Evolutionary conservation across 2,888 invertebrate species (phyloP), one percentile per base, ranked within the genome.

Genomic region (Lampropteryx suffumata): DNA sequence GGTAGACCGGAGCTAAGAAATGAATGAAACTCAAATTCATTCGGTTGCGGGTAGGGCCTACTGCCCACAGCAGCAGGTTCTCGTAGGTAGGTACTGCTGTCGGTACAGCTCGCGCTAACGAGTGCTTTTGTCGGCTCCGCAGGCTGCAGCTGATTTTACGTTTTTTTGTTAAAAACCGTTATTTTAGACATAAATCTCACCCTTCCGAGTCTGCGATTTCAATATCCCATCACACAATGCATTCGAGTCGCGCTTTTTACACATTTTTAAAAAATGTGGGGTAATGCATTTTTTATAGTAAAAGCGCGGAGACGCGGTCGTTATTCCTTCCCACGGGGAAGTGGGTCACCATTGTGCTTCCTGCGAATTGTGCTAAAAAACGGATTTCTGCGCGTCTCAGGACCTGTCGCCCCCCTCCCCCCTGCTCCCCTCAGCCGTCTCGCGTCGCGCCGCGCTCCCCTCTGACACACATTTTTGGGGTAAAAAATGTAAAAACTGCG

Each of bases 261-360:
- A 64, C 71, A 72, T 79, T 83, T 86, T 86, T 78, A 67, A 67
- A 74, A 84, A 89, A 88, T 83, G 77, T 90, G 89, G 89, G 90
- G 90, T 90, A 90, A 90, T 90, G 89, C 86, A 82, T 75, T 90
- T 89, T 89, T 89, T 89, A 87, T 85, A 73, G 71, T 69, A 76
- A 76, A 83, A 82, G 70, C 66, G 70, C 79, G 79, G 72, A 82
- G 82, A 79, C 80, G 67, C 77, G 69, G 75, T 78, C 84, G 90
- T 89, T 89, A 90, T 84, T 87, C 84, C 82, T 89, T 89, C 90
- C 90, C 90, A 90, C 90, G 90, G 86, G 85, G 87, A 89, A 86
- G 78, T 89, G 90, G 90, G 90, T 88, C 90, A 89, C 71, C 82
- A 82, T 87, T 87, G 89, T 88, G 84, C 81, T 68, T 81, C 76